Percentiles rank a stretch among this genome's conserved stretches.
These are phyloP conservation scores for Polymixis lichenea DNA, from an alignment of 2,888 invertebrate species.

Conservation along the genomic window DNA sequence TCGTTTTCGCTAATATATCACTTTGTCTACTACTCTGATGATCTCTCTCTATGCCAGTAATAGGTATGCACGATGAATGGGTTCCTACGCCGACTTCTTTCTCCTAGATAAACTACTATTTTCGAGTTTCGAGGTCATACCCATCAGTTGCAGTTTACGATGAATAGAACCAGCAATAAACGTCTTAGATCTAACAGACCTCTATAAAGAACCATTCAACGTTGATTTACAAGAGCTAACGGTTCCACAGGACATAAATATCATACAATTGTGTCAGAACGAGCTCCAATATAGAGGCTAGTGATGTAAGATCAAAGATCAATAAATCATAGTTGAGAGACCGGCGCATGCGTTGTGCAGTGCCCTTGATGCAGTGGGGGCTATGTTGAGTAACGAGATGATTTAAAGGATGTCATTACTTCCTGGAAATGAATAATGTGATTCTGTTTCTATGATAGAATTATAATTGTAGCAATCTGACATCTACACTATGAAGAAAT, in stretches of 20 bases:
- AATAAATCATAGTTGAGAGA: conserved; percentile 64
- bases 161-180: background rate
- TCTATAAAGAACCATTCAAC: conserved; percentile 8
- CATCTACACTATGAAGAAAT: background rate
- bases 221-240: conserved; percentile 26
- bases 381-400: conserved; percentile 30
- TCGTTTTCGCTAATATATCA: no score
- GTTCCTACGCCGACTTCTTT: no score
- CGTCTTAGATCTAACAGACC: background rate
- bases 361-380: conserved; percentile 59
- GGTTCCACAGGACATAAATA: conserved; percentile 19
- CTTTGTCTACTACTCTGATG: no score
- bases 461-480: background rate
- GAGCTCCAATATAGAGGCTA: conserved; percentile 26
- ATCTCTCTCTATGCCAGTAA: no score
- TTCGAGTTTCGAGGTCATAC: background rate
- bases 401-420: conserved; percentile 10
- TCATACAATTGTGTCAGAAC: conserved; percentile 35
- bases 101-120: background rate
- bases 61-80: no score
- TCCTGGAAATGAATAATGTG: conserved; percentile 17
- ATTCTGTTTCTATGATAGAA: background rate
- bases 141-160: background rate
- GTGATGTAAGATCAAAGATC: conserved; percentile 57
- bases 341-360: conserved; percentile 32